Percentiles rank a stretch among this genome's conserved stretches.
Conservation (phyloP, 2,888 invertebrate species). For the Andrena fulva region DNA sequence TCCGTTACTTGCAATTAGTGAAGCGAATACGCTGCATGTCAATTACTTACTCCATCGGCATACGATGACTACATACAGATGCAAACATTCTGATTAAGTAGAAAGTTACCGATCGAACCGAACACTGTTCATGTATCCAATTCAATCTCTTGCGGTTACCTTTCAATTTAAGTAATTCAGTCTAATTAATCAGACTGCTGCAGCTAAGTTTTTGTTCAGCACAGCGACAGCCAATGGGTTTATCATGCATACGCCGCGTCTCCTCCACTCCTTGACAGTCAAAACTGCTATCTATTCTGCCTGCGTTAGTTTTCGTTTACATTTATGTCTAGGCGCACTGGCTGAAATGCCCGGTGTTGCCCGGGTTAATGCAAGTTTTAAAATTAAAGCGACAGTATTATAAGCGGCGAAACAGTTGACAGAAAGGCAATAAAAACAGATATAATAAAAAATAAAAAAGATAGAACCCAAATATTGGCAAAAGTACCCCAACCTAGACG, state of each 20-base stretch:
- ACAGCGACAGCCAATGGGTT: neutral
- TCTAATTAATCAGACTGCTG: conserved; percentile 50
- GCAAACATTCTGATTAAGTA: conserved; percentile 51
- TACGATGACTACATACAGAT: conserved; percentile 40
- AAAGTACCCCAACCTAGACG: too few relatives aligned
- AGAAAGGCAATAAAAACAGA: neutral
- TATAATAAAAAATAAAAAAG: neutral
- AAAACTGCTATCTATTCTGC: neutral
- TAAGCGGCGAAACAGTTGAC: too few relatives aligned
- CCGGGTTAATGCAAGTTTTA: too few relatives aligned
- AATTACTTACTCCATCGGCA: conserved; percentile 26
- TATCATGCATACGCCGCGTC: neutral
- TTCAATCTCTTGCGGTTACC: conserved; percentile 14
- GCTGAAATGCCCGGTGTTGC: too few relatives aligned
- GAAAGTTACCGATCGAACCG: conserved; percentile 36
- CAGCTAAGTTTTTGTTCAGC: conserved; percentile 14
- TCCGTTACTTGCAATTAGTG: neutral
- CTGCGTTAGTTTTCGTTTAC: neutral
- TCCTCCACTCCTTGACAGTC: neutral
- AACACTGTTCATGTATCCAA: neutral
- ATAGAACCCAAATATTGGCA: too few relatives aligned
- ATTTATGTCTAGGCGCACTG: too few relatives aligned
- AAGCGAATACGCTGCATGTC: neutral
- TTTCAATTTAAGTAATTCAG: conserved; percentile 53
- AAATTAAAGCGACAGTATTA: too few relatives aligned